phyloP scores from a whole-genome alignment of 2,113 vertebrate species.

The Oryzias curvinotus region DNA sequence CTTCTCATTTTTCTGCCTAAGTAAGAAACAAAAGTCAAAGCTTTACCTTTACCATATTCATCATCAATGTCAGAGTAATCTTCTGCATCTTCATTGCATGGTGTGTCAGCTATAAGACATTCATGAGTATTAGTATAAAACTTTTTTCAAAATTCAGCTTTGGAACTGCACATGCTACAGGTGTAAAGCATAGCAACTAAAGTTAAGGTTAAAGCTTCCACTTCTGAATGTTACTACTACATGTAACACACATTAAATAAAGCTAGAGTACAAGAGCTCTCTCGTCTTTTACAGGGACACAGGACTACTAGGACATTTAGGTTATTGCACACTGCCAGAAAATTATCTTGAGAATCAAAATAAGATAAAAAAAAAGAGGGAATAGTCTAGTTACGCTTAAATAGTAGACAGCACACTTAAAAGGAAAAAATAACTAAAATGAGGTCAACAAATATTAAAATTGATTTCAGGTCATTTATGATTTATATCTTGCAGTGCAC shows the following conservation, averaged over 20 bases:
- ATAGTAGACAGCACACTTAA: too few relatives aligned
- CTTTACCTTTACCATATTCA: conserved; percentile 42
- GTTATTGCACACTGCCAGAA: conserved; percentile 7
- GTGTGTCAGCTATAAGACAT: conserved; percentile 40
- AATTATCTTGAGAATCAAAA: background rate
- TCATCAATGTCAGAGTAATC: conserved; percentile 27
- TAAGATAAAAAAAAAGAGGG: background rate
- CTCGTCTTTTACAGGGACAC: background rate
- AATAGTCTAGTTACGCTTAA: too few relatives aligned
- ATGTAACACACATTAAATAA: background rate
- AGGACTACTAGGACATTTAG: background rate
- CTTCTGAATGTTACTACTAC: background rate
- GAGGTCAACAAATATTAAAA: background rate
- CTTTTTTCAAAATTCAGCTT: background rate
- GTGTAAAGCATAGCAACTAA: background rate
- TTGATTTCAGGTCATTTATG: background rate
- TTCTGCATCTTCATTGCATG: conserved; percentile 30
- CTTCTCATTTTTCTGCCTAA: conserved; percentile 31
- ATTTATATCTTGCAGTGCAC: conserved; percentile 4
- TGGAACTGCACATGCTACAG: background rate
- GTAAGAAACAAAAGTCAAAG: conserved; percentile 1
- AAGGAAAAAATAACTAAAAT: too few relatives aligned
- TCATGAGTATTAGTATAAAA: conserved; percentile 22
- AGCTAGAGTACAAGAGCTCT: background rate
- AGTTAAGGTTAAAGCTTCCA: background rate